Percentiles rank a stretch among this genome's conserved stretches.
These are phyloP conservation scores for Tiaroga cobitis DNA, from an alignment of 2,797 vertebrate species.

Conservation along the genomic window DNA sequence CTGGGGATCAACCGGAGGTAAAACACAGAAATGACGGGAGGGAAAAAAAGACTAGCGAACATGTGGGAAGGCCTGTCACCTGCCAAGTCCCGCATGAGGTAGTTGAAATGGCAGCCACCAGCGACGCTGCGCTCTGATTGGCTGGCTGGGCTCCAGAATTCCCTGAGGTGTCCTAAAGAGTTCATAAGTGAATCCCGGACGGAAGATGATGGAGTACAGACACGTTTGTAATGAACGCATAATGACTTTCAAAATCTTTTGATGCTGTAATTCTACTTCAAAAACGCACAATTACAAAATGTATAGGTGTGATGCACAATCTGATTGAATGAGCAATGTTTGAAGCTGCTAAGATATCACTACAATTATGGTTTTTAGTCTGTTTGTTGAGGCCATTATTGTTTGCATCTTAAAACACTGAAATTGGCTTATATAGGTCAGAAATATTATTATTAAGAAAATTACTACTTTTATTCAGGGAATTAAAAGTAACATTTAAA, in stretches of 20 bases:
- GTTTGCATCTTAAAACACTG: neutral
- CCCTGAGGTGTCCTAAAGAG: constrained; percentile 48
- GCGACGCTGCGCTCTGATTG: constrained; percentile 41
- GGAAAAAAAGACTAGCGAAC: constrained; percentile 17
- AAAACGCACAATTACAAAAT: neutral
- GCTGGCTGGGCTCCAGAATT: constrained; percentile 45
- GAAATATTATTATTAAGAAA: neutral
- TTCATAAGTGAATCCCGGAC: constrained; percentile 24
- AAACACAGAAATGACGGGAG: constrained; percentile 19
- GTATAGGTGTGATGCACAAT: neutral
- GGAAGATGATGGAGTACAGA: constrained; percentile 4
- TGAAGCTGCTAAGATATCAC: neutral
- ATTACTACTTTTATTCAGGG: neutral
- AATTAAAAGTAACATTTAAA: neutral
- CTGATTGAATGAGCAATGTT: neutral
- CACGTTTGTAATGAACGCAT: neutral
- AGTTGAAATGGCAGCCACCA: constrained; percentile 51
- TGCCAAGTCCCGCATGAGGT: constrained; percentile 54
- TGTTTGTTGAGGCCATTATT: neutral
- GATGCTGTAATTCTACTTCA: neutral
- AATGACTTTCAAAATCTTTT: neutral
- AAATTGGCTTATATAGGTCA: neutral
- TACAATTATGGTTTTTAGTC: neutral
- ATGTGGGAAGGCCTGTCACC: constrained; percentile 56
- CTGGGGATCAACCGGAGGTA: constrained; percentile 42